Conservation (phyloP, 2,797 vertebrate species). For the Dromococcyx pavoninus region DNA sequence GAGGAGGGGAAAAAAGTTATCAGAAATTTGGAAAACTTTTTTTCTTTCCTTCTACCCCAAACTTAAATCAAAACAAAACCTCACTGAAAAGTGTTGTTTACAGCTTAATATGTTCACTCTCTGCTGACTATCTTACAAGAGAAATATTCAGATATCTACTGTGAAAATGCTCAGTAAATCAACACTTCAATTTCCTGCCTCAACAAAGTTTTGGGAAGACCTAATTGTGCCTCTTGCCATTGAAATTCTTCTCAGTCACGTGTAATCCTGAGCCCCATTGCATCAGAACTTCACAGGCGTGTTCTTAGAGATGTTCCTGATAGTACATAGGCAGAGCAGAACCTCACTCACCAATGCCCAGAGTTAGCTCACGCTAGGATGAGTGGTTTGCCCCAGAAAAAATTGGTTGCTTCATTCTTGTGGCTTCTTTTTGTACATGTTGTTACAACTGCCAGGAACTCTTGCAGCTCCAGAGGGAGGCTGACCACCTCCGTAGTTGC, state of each 20-base stretch:
- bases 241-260: background rate
- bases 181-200: background rate
- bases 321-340: background rate
- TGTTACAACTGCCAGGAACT: background rate
- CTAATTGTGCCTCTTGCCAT: background rate
- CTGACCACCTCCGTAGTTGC: background rate
- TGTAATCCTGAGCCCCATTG: background rate
- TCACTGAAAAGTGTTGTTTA: background rate
- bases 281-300: background rate
- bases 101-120: background rate
- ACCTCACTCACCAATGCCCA: background rate
- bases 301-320: background rate
- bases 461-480: background rate
- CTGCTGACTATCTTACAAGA: background rate
- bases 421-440: background rate
- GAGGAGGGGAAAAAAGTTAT: background rate
- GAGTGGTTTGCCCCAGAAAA: background rate
- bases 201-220: background rate
- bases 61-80: background rate
- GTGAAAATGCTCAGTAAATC: background rate
- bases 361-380: background rate
- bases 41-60: background rate
- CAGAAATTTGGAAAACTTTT: background rate
- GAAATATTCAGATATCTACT: background rate
- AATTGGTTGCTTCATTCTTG: background rate